phyloP scores from a whole-genome alignment of 1,140 invertebrate species.

The Magallana gigas region DNA sequence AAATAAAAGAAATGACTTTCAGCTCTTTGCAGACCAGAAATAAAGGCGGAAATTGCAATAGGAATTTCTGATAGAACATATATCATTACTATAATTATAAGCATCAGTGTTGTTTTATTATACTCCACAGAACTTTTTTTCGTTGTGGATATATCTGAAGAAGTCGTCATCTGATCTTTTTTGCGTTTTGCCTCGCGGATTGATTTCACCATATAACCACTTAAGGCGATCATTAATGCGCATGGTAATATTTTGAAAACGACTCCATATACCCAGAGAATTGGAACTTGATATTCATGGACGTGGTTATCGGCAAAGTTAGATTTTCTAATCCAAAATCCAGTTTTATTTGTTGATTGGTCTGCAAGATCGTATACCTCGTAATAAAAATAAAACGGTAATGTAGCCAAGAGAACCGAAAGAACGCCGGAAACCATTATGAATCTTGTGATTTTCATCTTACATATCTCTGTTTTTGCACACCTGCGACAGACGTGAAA shows the following conservation, averaged over 20 bases:
- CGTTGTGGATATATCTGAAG: not conserved
- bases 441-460: not conserved
- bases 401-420: not conserved
- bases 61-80: not conserved
- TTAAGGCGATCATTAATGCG: not conserved
- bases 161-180: not conserved
- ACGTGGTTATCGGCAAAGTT: not conserved
- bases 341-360: not conserved
- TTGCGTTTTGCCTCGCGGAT: not conserved
- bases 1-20: constrained; percentile 33
- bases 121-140: not conserved
- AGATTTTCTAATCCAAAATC: constrained; percentile 32
- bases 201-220: not conserved
- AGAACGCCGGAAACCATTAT: not conserved
- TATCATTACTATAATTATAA: constrained; percentile 18
- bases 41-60: constrained; percentile 13
- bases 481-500: not conserved
- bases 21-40: not conserved
- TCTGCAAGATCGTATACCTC: not conserved
- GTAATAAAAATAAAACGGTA: constrained; percentile 39
- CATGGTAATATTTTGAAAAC: constrained; percentile 17
- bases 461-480: not conserved
- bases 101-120: constrained; percentile 31
- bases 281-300: not conserved
- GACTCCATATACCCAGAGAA: constrained; percentile 12